These are phyloP conservation scores for Festucalex cinctus DNA, from an alignment of 2,113 vertebrate species.

Conservation along the genomic window DNA sequence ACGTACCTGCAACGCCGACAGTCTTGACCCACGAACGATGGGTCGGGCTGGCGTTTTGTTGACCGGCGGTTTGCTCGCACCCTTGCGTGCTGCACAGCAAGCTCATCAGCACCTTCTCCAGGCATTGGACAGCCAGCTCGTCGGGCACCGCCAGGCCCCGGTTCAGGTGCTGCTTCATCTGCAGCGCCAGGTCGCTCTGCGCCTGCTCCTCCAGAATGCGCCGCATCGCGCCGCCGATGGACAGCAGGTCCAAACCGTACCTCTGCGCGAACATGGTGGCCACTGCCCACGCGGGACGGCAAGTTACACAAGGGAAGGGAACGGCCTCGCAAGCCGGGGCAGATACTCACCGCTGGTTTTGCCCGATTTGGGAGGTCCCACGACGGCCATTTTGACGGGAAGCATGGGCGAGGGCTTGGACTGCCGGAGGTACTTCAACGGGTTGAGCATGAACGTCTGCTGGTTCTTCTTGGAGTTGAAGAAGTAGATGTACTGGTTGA, in stretches of 20 bases:
- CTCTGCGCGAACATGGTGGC: constrained; percentile 76
- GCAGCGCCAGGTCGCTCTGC: constrained; percentile 72
- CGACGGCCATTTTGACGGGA: constrained; percentile 81
- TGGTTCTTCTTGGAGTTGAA: constrained; percentile 84
- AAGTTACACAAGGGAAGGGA: too few relatives aligned
- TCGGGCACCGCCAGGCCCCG: constrained; percentile 81
- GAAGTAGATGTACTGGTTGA: constrained; percentile 89
- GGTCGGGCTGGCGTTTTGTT: too few relatives aligned
- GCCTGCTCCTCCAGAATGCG: constrained; percentile 69
- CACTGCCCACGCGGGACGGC: constrained; percentile 72
- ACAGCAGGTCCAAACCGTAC: constrained; percentile 80
- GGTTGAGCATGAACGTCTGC: constrained; percentile 84
- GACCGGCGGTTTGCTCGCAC: too few relatives aligned
- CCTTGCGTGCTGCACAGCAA: constrained; percentile 71
- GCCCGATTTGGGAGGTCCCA: constrained; percentile 91
- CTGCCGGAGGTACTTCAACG: constrained; percentile 88
- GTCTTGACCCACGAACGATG: not conserved
- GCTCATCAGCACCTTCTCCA: constrained; percentile 82
- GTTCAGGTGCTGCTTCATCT: constrained; percentile 75
- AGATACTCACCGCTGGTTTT: constrained; percentile 83
- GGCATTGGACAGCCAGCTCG: constrained; percentile 81
- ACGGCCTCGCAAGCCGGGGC: too few relatives aligned
- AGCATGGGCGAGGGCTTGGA: constrained; percentile 75
- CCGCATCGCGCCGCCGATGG: constrained; percentile 78
- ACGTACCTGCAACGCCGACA: constrained; percentile 75